Percentiles rank a stretch among this genome's conserved stretches.
Evolutionary conservation across 2,113 vertebrate species (phyloP).

Genomic region (Accipiter virgatus): DNA sequence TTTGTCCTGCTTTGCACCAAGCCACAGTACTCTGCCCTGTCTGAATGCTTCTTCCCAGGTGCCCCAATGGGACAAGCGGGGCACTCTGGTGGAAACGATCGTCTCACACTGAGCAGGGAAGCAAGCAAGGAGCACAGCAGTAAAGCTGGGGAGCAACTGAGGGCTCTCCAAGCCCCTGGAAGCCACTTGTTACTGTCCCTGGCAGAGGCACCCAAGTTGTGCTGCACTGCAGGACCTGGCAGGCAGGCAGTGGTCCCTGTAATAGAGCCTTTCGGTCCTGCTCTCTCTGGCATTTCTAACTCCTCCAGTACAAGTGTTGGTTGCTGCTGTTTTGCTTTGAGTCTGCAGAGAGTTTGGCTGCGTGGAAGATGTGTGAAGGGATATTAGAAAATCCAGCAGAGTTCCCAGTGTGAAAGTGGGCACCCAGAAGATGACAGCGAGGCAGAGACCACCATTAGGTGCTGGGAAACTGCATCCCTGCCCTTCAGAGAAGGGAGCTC

Average conservation of each 20-base stretch:
- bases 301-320: neutral
- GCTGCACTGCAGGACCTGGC: neutral
- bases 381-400: neutral
- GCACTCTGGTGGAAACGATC: neutral
- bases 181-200: neutral
- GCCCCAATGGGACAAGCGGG: neutral
- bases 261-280: neutral
- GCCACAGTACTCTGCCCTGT: neutral
- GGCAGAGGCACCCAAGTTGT: neutral
- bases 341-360: neutral
- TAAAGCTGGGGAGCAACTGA: neutral
- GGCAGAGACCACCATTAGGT: neutral
- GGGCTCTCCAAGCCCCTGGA: neutral
- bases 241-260: neutral
- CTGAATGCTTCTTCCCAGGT: neutral
- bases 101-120: accelerated
- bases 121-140: neutral
- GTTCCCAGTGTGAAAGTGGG: neutral
- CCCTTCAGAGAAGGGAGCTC: neutral
- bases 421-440: neutral
- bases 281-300: neutral
- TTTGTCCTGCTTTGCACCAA: neutral
- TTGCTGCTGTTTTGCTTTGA: neutral
- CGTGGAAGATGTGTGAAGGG: neutral
- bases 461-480: neutral